Conservation (phyloP, 1,140 invertebrate species). For the Laupala kohalensis region DNA sequence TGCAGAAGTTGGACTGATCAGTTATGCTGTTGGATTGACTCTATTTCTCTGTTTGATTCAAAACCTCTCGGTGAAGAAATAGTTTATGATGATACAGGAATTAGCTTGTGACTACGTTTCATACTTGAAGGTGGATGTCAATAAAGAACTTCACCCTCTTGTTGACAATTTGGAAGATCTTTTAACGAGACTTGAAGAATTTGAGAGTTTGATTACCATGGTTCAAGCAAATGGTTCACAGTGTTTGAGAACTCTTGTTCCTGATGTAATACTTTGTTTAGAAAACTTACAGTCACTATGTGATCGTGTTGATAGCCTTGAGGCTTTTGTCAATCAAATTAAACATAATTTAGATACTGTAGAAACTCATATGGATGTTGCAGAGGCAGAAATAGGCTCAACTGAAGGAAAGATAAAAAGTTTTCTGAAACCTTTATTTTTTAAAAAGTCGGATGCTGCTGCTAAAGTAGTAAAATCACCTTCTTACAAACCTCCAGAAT, state of each 20-base stretch:
- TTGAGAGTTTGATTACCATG: slow-evolving; percentile 21
- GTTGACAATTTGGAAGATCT: slow-evolving; percentile 26
- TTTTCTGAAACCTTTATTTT: slow-evolving; percentile 10
- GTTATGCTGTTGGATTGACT: too few species aligned
- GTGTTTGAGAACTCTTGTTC: background rate
- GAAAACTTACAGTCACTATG: slow-evolving; percentile 21
- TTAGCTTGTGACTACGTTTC: background rate
- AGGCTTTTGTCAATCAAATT: slow-evolving; percentile 23
- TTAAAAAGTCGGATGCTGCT: slow-evolving; percentile 1
- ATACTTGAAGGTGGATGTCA: background rate
- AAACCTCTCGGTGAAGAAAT: background rate
- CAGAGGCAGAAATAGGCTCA: slow-evolving; percentile 24
- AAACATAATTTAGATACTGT: slow-evolving; percentile 23
- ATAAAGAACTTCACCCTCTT: slow-evolving; percentile 22
- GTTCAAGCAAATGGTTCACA: background rate
- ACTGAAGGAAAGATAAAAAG: slow-evolving; percentile 15
- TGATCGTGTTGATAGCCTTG: slow-evolving; percentile 22
- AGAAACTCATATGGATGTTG: slow-evolving; percentile 24
- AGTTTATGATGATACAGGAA: background rate
- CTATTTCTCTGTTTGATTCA: background rate
- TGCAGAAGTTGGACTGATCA: too few species aligned
- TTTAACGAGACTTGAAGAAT: slow-evolving; percentile 27
- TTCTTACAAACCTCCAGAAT: slow-evolving; percentile 3
- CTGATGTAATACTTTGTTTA: slow-evolving; percentile 22
- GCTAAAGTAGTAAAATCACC: background rate